Evolutionary conservation across 2,888 invertebrate genomes (phyloP).

Genomic region (Hydrotaea diabolus): DNA sequence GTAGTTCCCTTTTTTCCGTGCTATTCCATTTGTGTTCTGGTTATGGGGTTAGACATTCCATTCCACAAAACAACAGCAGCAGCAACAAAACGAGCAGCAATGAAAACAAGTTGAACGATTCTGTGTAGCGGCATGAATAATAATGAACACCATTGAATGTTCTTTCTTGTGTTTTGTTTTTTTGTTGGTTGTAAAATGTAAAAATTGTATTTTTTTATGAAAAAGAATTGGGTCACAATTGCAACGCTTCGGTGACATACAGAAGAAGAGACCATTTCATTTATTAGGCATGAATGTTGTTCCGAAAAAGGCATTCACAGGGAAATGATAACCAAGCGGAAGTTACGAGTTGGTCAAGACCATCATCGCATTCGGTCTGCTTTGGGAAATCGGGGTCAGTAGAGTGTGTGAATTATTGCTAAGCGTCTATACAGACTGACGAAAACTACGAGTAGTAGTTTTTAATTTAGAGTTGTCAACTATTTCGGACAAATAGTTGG

Average conservation of each 20-base stretch:
- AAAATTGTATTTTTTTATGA: not conserved
- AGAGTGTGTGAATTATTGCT: too few species aligned
- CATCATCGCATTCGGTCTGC: too few species aligned
- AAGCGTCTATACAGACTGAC: too few species aligned
- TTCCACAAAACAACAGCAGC: not conserved
- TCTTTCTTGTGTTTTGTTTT: not conserved
- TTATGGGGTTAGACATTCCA: constrained; percentile 3
- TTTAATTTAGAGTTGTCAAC: too few species aligned
- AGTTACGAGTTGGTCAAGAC: too few species aligned
- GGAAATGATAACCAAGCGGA: not conserved
- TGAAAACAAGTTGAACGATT: not conserved
- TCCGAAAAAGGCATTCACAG: not conserved
- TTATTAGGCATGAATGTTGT: not conserved
- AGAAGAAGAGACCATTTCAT: not conserved
- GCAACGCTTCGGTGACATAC: constrained; percentile 13
- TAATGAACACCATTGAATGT: not conserved
- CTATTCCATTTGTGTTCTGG: too few species aligned
- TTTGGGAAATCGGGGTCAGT: too few species aligned
- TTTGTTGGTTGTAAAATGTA: not conserved
- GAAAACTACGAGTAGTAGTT: too few species aligned
- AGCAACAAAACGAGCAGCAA: not conserved
- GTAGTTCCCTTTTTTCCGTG: not conserved
- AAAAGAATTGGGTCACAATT: constrained; percentile 3
- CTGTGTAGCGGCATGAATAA: not conserved
- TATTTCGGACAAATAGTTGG: too few species aligned